Percentiles rank a stretch among this genome's conserved stretches.
Evolutionary conservation across 2,797 vertebrate species (phyloP).

Genomic region (Manis javanica): DNA sequence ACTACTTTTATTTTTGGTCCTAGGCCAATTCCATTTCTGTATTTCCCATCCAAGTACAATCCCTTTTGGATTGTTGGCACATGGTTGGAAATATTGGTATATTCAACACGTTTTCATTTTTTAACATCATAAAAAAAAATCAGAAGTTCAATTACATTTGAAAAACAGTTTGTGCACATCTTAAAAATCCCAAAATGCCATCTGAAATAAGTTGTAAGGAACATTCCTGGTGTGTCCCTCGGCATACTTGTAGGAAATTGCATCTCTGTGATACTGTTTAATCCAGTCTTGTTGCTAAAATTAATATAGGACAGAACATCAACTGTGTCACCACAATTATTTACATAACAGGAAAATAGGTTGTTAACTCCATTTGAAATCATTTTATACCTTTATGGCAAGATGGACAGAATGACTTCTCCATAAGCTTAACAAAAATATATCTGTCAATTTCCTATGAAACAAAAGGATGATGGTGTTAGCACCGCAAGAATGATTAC

Average conservation of each 20-base stretch:
- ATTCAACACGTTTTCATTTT: slow-evolving; percentile 51
- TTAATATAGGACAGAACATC: not conserved
- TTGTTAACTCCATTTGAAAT: not conserved
- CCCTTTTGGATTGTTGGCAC: slow-evolving; percentile 17
- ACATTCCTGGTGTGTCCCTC: not conserved
- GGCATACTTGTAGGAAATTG: slow-evolving; percentile 20
- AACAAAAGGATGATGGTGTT: not conserved
- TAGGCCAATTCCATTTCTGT: slow-evolving; percentile 58
- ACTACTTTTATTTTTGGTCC: slow-evolving; percentile 45
- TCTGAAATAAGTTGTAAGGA: not conserved
- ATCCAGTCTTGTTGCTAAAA: not conserved
- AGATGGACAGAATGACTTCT: not conserved
- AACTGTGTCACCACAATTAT: not conserved
- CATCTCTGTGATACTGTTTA: not conserved
- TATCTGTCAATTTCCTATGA: not conserved
- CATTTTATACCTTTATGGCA: slow-evolving; percentile 13
- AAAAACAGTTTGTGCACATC: not conserved
- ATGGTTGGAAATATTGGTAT: slow-evolving; percentile 41
- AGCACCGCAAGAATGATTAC: not conserved
- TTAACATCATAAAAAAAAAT: slow-evolving; percentile 66
- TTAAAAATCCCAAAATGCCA: slow-evolving; percentile 45
- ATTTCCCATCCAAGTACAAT: slow-evolving; percentile 55
- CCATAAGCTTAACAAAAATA: not conserved
- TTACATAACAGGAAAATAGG: not conserved
- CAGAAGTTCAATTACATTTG: slow-evolving; percentile 66